Conservation (phyloP, 2,113 vertebrate species). For the Probosciger aterrimus region DNA sequence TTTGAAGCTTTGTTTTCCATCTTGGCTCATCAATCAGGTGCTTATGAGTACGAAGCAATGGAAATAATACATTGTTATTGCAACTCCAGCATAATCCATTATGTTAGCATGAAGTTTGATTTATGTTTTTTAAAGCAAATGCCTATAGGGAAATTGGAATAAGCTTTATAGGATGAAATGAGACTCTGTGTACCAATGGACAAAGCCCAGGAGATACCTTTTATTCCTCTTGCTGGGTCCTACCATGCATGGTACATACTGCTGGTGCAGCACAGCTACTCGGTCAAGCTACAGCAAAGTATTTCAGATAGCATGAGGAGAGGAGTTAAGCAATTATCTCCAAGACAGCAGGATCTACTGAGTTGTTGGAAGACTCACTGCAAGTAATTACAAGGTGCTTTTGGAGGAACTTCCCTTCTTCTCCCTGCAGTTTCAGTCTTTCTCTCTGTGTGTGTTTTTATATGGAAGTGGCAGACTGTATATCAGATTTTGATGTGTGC, state of each 20-base stretch:
- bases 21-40: neutral
- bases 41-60: neutral
- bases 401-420: constrained; percentile 13
- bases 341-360: neutral
- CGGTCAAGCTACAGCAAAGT: neutral
- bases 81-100: neutral
- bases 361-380: neutral
- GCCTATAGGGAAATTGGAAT: neutral
- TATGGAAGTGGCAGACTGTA: constrained; percentile 17
- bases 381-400: neutral
- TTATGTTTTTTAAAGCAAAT: neutral
- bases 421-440: neutral
- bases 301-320: neutral
- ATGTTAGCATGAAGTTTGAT: neutral
- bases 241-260: accelerated
- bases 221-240: neutral
- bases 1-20: neutral
- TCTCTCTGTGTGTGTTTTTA: neutral
- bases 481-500: constrained; percentile 53
- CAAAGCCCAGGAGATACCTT: neutral
- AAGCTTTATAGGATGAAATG: neutral
- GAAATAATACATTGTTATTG: neutral
- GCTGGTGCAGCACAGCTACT: neutral
- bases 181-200: neutral
- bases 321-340: neutral